Conservation (phyloP, 2,888 invertebrate species). For the Coronaproctus castanopsis region DNA sequence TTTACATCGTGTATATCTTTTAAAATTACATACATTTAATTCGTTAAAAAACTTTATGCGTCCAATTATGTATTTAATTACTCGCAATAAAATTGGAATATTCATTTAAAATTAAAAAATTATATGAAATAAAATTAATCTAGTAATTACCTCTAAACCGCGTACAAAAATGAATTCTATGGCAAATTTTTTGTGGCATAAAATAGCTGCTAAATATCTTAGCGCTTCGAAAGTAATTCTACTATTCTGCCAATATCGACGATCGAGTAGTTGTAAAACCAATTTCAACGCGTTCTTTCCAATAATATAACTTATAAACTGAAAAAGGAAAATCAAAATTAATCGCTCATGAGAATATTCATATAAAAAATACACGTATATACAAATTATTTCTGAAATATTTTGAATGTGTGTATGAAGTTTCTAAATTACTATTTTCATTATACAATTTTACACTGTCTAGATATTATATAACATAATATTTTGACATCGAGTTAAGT, state of each 20-base stretch:
- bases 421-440: too few species aligned
- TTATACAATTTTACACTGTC: too few species aligned
- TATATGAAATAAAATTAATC: too few species aligned
- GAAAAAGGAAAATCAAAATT: constrained; percentile 22
- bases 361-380: too few species aligned
- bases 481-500: too few species aligned
- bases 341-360: neutral
- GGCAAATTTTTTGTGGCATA: constrained; percentile 96
- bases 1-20: too few species aligned
- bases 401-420: neutral
- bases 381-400: neutral
- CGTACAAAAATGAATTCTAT: constrained; percentile 81
- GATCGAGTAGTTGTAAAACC: constrained; percentile 74
- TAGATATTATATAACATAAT: too few species aligned
- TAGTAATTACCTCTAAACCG: constrained; percentile 51
- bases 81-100: too few species aligned
- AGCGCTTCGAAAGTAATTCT: constrained; percentile 88
- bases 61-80: too few species aligned
- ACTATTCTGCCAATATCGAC: constrained; percentile 13
- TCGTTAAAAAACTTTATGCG: too few species aligned
- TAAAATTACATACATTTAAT: too few species aligned
- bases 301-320: constrained; percentile 79
- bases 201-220: constrained; percentile 77
- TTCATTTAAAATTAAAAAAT: too few species aligned
- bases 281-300: constrained; percentile 79